A percentile compares a stretch with the other conserved stretches of the same genome.
Evolutionary conservation across 2,888 invertebrate genomes (phyloP).

Genomic region (Dryobota labecula): DNA sequence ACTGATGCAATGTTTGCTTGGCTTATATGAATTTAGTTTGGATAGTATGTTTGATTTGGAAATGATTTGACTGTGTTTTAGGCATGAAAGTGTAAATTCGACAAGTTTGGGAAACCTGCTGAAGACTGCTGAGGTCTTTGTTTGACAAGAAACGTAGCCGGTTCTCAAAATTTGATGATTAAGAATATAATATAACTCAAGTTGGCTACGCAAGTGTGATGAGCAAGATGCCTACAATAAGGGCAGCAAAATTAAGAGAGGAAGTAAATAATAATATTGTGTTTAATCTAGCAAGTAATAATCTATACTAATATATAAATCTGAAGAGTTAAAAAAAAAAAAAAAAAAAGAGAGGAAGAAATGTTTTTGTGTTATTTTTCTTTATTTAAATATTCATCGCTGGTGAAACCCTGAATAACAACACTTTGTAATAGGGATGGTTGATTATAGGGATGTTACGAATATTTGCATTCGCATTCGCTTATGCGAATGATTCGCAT

Average conservation of each 20-base stretch:
- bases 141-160: background rate
- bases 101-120: background rate
- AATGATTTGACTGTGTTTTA: slow-evolving; percentile 19
- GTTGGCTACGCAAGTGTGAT: background rate
- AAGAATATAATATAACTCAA: background rate
- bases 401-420: no score
- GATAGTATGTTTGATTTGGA: slow-evolving; percentile 27
- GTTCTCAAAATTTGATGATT: slow-evolving; percentile 6
- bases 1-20: slow-evolving; percentile 37
- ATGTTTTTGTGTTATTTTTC: no score
- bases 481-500: no score
- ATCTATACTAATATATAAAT: no score
- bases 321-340: no score
- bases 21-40: slow-evolving; percentile 39
- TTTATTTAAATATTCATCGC: no score
- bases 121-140: background rate
- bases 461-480: no score
- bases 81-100: background rate
- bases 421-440: no score
- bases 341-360: no score
- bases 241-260: background rate
- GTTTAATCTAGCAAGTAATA: no score
- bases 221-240: background rate
- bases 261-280: no score
- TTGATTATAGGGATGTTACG: no score